phyloP scores from a whole-genome alignment of 2,797 vertebrate genomes.

The Natrix natrix region DNA sequence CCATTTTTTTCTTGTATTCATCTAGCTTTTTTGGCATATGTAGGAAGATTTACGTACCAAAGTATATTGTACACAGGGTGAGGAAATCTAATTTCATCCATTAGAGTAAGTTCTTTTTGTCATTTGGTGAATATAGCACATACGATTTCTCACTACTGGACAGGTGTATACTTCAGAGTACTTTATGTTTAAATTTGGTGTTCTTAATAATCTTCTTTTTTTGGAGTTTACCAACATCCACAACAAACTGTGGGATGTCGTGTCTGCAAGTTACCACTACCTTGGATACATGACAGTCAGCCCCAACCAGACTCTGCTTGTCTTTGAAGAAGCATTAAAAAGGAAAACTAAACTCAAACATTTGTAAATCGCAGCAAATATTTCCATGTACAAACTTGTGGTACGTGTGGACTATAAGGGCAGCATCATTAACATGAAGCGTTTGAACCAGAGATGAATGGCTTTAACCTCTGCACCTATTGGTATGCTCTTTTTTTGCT shows the following conservation, averaged over 20 bases:
- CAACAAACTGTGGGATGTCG: conserved; percentile 79
- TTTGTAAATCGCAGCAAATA: conserved; percentile 64
- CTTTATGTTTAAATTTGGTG: conserved; percentile 55
- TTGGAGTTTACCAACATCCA: conserved; percentile 80
- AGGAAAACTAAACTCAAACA: conserved; percentile 39
- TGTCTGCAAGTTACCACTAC: conserved; percentile 77
- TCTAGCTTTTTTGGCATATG: conserved; percentile 4
- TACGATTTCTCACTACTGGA: conserved; percentile 69
- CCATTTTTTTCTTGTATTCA: neutral
- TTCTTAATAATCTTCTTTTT: conserved; percentile 59
- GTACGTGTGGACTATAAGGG: conserved; percentile 64
- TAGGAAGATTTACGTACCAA: neutral
- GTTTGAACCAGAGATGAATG: conserved; percentile 64
- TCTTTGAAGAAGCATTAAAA: conserved; percentile 67
- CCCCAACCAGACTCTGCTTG: conserved; percentile 81
- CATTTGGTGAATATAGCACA: conserved; percentile 23
- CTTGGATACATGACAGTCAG: conserved; percentile 82
- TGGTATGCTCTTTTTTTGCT: conserved; percentile 59
- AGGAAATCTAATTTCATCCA: conserved; percentile 31
- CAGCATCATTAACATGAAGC: conserved; percentile 58
- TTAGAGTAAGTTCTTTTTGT: conserved; percentile 10
- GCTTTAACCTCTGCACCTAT: conserved; percentile 58
- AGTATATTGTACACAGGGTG: conserved; percentile 12
- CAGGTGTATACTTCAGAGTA: conserved; percentile 49
- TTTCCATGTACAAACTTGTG: conserved; percentile 63